Evolutionary conservation across 1,140 invertebrate species (phyloP).

Genomic region (Glossosoma conforme): DNA sequence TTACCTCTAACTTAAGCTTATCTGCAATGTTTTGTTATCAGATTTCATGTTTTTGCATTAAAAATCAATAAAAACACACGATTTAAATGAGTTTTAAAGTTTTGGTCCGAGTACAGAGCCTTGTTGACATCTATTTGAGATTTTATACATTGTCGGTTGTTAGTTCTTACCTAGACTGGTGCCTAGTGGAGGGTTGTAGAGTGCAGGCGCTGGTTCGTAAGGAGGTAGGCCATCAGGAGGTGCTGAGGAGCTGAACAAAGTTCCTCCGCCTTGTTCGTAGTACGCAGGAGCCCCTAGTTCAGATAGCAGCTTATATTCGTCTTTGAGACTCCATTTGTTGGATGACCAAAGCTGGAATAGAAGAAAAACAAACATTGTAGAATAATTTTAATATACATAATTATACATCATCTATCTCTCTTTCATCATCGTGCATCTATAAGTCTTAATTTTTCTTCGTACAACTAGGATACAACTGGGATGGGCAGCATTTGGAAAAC

Average conservation of each 20-base stretch:
- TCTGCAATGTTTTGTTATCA: not conserved
- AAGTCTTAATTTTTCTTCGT: too few species aligned
- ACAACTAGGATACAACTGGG: too few species aligned
- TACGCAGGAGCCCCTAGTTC: conserved; percentile 63
- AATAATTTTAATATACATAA: not conserved
- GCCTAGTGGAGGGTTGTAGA: conserved; percentile 73
- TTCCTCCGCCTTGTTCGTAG: conserved; percentile 39
- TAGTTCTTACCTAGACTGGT: conserved; percentile 67
- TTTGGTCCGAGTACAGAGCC: not conserved
- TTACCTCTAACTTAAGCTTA: not conserved
- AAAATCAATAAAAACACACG: not conserved
- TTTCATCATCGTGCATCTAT: too few species aligned
- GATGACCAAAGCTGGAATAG: conserved; percentile 62
- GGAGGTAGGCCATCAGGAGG: conserved; percentile 20
- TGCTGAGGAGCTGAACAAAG: conserved; percentile 20
- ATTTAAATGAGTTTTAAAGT: not conserved
- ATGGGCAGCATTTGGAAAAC: too few species aligned
- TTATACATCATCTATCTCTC: too few species aligned
- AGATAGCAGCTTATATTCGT: conserved; percentile 79
- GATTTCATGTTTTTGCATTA: not conserved
- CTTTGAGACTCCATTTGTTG: conserved; percentile 82
- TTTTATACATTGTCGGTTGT: too few species aligned
- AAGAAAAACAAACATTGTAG: not conserved
- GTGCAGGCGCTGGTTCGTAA: conserved; percentile 46
- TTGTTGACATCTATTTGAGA: too few species aligned